Conservation (phyloP, 2,797 vertebrate species). For the Cygnus olor region DNA sequence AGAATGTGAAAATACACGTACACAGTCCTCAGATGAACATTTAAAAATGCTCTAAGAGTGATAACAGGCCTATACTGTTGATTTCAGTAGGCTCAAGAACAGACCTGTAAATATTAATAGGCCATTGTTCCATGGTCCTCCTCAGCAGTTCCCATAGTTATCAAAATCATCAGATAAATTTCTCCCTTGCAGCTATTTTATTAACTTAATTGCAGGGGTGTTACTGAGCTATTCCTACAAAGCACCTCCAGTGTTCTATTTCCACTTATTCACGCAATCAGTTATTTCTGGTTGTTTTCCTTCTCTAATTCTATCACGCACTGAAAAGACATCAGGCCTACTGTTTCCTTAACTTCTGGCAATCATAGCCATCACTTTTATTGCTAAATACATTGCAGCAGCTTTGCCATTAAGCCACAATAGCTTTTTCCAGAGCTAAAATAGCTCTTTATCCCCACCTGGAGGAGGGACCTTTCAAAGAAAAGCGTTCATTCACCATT, state of each 20-base stretch:
- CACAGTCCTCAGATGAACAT: neutral
- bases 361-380: neutral
- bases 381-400: neutral
- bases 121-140: neutral
- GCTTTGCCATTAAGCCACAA: neutral
- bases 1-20: neutral
- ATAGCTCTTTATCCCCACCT: conserved; percentile 51
- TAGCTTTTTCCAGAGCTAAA: neutral
- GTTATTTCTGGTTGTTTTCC: neutral
- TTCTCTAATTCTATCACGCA: neutral
- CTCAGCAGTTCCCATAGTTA: neutral
- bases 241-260: neutral
- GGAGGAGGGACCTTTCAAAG: neutral
- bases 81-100: neutral
- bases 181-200: neutral
- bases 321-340: neutral
- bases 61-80: neutral
- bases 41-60: neutral
- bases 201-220: neutral
- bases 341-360: neutral
- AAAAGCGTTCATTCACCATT: neutral
- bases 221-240: neutral
- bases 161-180: neutral
- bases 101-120: neutral
- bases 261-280: neutral